Base-by-base conservation (phyloP, 1,140 invertebrate species). In the Ectropis grisescens region DNA sequence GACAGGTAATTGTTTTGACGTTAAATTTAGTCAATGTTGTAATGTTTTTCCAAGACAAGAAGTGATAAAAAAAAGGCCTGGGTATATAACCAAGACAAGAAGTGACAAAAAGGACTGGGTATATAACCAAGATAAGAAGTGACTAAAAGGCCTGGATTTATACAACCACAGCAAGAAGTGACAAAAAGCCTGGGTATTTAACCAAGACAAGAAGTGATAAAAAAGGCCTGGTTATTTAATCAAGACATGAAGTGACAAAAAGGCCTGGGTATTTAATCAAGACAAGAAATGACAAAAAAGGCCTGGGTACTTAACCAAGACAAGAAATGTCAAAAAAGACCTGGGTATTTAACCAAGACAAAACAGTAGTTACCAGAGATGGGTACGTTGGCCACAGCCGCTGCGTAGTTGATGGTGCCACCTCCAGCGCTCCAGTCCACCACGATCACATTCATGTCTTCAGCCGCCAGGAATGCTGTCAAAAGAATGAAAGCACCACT, bases 381-480 rank as follows among this genome's bases (percentile, higher is more conserved):
- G 2, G 44, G 10, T 4, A 35, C 35, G 27, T 56, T 59, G 13
- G 16, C 10, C 2, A 59, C 25, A 1, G 48, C 46, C 0, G 40
- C 11, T 0, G 25, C 2, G 26, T 54, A 54, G 34, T 35, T 41
- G n/a, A 33, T 39, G n/a, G 11, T 37, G 2, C 29, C 40, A 1
- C 41, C 44, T 1, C 55, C 55, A 2, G 30, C 35, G 12, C 40
- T 44, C 55, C 55, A 58, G 30, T 58, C 55, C 1, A 50, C 40
- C 7, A 54, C 37, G 2, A 58, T 51, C 0, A 58, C 37, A 33
- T 58, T 58, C 3, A 51, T 33, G 9, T 55, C 45, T 13, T 47
- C 55, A 1, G 40, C 47, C 0, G 15, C 12, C n/a, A 58, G 33
- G 37, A 48, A 58, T 1, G 51, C 55, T 58, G 47, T 1, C 37